phyloP scores from a whole-genome alignment of 2,113 vertebrate genomes.

The Dolichotis patagonum region DNA sequence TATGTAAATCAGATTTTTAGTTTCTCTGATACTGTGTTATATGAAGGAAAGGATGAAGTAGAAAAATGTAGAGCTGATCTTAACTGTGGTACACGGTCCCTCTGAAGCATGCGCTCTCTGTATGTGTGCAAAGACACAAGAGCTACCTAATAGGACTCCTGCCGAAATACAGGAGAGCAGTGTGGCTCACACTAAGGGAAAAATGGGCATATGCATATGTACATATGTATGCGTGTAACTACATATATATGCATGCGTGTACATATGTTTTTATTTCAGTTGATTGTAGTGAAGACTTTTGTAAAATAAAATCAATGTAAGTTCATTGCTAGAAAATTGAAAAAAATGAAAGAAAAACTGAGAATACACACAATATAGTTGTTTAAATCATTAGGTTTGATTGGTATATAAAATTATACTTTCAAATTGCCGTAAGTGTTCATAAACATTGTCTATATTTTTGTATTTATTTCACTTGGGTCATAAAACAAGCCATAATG shows the following conservation, averaged over 20 bases:
- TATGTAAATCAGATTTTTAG: not conserved
- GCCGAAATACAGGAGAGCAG: not conserved
- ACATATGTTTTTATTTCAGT: not conserved
- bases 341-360: not conserved
- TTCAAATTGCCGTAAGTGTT: not conserved
- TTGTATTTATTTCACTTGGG: not conserved
- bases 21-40: not conserved
- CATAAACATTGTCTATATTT: not conserved
- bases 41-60: not conserved
- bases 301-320: not conserved
- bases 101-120: not conserved
- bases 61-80: not conserved
- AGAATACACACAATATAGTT: not conserved
- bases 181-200: not conserved
- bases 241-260: not conserved
- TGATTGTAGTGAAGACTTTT: not conserved
- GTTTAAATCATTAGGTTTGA: not conserved
- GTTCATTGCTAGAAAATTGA: constrained; percentile 9
- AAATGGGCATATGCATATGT: not conserved
- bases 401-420: not conserved
- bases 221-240: not conserved
- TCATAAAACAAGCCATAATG: constrained; percentile 19
- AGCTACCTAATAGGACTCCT: not conserved
- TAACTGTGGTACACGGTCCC: not conserved
- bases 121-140: not conserved